Evolutionary conservation across 2,888 invertebrate species (phyloP), one percentile per base, ranked within the genome.

Genomic region (Drosophila picticornis): DNA sequence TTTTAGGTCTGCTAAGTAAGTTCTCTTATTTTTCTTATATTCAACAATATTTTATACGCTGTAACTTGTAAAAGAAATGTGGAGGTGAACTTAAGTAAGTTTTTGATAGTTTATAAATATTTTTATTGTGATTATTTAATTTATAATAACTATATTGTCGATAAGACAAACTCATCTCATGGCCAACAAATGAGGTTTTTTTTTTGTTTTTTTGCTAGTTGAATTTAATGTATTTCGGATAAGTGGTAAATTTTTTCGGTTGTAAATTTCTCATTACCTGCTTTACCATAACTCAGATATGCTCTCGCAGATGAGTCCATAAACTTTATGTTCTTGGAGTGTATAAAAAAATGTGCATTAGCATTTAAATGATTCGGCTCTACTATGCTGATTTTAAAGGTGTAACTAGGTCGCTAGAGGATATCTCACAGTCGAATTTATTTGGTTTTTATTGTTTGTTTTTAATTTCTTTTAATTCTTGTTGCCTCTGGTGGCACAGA

Each of bases 391-490:
- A 25, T 25, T 46, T 22, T 25, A 11, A n/a, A 43, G 11, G n/a
- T 43, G 5, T 4, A 31, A 7, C 13, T 6, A 2, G 11, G 13
- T 5, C 6, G n/a, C 34, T 75, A 38, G 31, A 66, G 78, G 78
- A 62, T 77, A 73, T 32, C 38, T 48, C 13, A 7, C 7, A 63
- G 78, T 62, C 65, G 56, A 1, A 2, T 1, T 13, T 7, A 48
- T 6, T 9, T 6, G 5, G 13, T 11, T 11, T 10, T 11, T n/a
- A 38, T 9, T 31, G 50, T 51, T 65, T 89, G 84, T 74, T 81
- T 83, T 88, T 91, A 87, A 84, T 83, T 89, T 84, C 72, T 88
- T 81, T 80, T 85, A 78, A 88, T 81, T 90, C 87, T 87, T 76
- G 70, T 65, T 72, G 65, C 59, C 58, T 75, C 67, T 74, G 73